phyloP scores from a whole-genome alignment of 92 coral and sea anemone species.

The Phenganax subtilis region DNA sequence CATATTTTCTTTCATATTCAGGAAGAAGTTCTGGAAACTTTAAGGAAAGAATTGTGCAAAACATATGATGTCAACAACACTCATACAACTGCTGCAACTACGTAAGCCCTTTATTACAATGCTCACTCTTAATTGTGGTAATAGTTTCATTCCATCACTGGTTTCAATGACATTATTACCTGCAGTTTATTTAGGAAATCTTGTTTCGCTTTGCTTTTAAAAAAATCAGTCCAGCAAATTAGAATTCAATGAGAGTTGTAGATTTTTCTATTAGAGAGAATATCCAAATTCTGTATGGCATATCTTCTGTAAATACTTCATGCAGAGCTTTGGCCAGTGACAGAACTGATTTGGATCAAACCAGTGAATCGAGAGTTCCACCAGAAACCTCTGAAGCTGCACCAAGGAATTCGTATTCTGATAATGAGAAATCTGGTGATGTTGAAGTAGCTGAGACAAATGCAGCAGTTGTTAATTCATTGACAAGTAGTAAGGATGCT shows the following conservation, averaged over 20 bases:
- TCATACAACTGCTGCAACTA: neutral
- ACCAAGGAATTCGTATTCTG: neutral
- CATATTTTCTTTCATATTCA: neutral
- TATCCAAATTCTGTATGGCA: neutral
- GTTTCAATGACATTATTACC: too few relatives aligned
- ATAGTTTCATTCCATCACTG: too few relatives aligned
- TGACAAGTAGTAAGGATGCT: neutral
- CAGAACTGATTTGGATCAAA: neutral
- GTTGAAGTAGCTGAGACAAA: neutral
- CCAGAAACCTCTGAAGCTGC: constrained; percentile 1
- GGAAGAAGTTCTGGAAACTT: constrained; percentile 59
- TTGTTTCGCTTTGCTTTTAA: too few relatives aligned
- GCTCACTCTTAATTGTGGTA: neutral
- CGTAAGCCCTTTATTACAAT: constrained; percentile 1
- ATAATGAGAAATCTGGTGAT: neutral
- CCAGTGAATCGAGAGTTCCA: constrained; percentile 5
- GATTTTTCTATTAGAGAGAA: too few relatives aligned
- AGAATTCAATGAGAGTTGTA: too few relatives aligned
- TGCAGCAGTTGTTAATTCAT: neutral
- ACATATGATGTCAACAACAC: neutral
- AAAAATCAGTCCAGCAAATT: too few relatives aligned
- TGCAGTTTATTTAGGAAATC: too few relatives aligned
- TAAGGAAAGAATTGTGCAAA: constrained; percentile 38
- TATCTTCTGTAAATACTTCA: neutral
- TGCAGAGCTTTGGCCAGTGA: neutral